These are phyloP conservation scores for Grus americana DNA, from an alignment of 2,113 vertebrate genomes.

Conservation along the genomic window DNA sequence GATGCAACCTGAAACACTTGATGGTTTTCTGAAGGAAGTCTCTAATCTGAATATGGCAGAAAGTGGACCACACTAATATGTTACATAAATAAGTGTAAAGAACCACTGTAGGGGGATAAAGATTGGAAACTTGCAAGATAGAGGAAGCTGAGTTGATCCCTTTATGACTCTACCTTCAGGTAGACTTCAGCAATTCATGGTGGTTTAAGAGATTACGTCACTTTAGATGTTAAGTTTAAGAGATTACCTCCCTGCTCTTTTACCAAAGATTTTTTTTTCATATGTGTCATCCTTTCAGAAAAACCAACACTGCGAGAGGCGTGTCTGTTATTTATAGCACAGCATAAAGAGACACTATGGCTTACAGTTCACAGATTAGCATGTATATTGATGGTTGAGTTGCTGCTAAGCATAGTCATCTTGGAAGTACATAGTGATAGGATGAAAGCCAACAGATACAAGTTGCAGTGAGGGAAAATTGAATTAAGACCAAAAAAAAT, in stretches of 20 bases:
- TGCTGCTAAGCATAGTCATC: neutral
- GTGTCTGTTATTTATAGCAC: neutral
- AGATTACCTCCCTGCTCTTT: neutral
- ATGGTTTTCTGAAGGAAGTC: neutral
- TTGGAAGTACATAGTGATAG: neutral
- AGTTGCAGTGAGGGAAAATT: neutral
- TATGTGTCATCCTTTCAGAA: neutral
- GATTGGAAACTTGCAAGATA: neutral
- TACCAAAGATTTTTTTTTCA: neutral
- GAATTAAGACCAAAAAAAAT: neutral
- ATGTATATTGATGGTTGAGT: neutral
- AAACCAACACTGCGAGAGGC: neutral
- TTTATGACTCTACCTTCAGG: neutral
- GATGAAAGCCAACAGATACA: neutral
- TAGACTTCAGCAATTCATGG: neutral
- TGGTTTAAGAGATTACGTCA: neutral
- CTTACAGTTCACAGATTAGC: neutral
- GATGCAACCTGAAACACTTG: neutral
- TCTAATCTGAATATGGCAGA: neutral
- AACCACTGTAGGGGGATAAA: neutral
- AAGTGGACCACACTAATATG: neutral
- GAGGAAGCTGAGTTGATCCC: neutral
- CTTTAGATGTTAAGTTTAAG: neutral
- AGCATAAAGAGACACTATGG: neutral
- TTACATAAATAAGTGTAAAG: neutral